A percentile compares a stretch with the other conserved stretches of the same genome.
Conservation (phyloP, 2,113 vertebrate genomes). For the Grammomys surdaster region DNA sequence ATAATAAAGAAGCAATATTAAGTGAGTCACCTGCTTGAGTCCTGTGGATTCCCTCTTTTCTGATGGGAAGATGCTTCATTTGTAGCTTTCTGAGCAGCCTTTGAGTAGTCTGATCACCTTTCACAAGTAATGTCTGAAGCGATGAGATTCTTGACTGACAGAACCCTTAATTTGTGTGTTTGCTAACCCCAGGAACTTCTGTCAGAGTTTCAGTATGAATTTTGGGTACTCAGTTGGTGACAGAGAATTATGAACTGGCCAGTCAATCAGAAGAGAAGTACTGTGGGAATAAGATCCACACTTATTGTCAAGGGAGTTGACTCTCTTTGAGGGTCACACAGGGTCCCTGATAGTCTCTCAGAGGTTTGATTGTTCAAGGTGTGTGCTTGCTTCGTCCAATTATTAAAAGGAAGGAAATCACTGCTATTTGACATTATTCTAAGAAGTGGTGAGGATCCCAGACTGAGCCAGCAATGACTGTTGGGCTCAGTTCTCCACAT, state of each 20-base stretch:
- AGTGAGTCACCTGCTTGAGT: not conserved
- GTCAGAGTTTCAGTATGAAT: not conserved
- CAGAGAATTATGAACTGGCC: not conserved
- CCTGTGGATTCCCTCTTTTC: not conserved
- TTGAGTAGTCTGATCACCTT: not conserved
- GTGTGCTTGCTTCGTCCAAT: not conserved
- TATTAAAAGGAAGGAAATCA: not conserved
- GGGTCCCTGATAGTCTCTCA: not conserved
- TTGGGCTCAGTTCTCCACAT: not conserved
- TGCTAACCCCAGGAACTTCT: not conserved
- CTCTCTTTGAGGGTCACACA: not conserved
- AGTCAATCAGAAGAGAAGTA: not conserved
- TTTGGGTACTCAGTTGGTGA: not conserved
- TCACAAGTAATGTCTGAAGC: not conserved
- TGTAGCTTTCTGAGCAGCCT: not conserved
- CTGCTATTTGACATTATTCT: not conserved
- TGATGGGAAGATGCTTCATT: not conserved
- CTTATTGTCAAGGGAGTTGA: not conserved
- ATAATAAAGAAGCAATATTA: not conserved
- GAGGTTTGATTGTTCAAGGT: not conserved
- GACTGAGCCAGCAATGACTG: not conserved
- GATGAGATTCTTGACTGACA: not conserved
- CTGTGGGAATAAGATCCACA: not conserved
- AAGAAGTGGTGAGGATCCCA: not conserved
- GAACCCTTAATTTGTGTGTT: not conserved